Conservation (phyloP, 1,140 invertebrate species). For the Eumeta japonica region DNA sequence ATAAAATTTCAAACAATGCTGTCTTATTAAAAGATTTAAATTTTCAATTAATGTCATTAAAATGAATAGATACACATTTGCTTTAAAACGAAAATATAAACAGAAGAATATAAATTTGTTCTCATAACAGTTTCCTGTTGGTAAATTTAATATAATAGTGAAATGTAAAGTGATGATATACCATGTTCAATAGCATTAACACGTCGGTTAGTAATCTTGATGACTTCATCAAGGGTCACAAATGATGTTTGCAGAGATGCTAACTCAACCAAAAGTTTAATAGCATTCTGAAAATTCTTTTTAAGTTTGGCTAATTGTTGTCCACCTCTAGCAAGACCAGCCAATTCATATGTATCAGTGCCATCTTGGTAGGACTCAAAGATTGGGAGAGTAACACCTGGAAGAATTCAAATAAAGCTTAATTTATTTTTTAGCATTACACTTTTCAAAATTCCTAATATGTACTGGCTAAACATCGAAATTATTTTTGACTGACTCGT, state of each 20-base stretch:
- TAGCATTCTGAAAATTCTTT: constrained; percentile 91
- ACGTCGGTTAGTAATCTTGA: constrained; percentile 95
- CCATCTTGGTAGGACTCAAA: constrained; percentile 97
- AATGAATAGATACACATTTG: no score
- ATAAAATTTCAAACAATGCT: no score
- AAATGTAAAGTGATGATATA: no score
- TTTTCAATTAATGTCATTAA: no score
- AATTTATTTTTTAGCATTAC: constrained; percentile 2
- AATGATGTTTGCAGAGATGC: constrained; percentile 96
- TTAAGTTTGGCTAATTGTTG: constrained; percentile 93
- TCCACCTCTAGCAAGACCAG: constrained; percentile 90
- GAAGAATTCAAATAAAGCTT: constrained; percentile 5
- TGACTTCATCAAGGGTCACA: constrained; percentile 94
- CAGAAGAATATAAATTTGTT: no score
- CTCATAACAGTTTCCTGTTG: no score
- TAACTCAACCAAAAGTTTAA: constrained; percentile 92
- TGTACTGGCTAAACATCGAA: no score
- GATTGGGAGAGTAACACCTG: constrained; percentile 87
- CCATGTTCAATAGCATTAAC: constrained; percentile 99
- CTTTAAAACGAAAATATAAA: no score
- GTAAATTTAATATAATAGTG: no score
- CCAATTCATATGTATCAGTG: constrained; percentile 88
- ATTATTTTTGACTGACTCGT: no score
- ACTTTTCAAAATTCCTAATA: no score
- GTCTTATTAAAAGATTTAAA: no score